Evolutionary conservation across 2,113 vertebrate genomes (phyloP).

Genomic region (Rissa tridactyla): DNA sequence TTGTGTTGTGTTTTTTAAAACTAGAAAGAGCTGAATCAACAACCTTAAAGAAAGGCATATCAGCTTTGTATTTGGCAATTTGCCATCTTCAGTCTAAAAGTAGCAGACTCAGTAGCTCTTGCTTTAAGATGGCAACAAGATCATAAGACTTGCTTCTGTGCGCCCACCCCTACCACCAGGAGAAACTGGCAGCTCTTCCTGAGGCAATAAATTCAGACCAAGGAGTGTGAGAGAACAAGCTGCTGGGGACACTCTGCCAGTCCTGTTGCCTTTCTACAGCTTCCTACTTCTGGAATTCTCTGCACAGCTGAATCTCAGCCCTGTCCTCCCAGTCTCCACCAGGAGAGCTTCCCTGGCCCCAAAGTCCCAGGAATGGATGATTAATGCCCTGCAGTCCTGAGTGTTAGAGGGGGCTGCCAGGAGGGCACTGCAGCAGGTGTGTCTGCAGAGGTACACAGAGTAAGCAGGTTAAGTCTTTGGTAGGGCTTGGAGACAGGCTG

Average conservation of each 20-base stretch:
- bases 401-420: background rate
- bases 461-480: background rate
- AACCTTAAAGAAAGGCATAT: background rate
- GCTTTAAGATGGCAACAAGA: background rate
- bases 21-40: background rate
- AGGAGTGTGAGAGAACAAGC: background rate
- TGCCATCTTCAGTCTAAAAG: background rate
- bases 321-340: background rate
- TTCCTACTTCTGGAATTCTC: background rate
- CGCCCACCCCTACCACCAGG: background rate
- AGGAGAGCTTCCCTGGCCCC: background rate
- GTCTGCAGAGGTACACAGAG: background rate
- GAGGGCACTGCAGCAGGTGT: background rate
- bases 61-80: background rate
- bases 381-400: accelerated
- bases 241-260: background rate
- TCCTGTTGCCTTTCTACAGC: background rate
- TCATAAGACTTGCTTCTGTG: background rate
- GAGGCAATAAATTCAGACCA: background rate
- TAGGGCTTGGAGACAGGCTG: background rate
- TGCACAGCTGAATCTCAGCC: background rate
- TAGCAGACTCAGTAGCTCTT: background rate
- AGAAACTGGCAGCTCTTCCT: background rate
- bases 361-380: background rate
- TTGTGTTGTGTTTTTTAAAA: background rate